Conservation (phyloP, 1,140 invertebrate genomes). For the Ectropis grisescens region DNA sequence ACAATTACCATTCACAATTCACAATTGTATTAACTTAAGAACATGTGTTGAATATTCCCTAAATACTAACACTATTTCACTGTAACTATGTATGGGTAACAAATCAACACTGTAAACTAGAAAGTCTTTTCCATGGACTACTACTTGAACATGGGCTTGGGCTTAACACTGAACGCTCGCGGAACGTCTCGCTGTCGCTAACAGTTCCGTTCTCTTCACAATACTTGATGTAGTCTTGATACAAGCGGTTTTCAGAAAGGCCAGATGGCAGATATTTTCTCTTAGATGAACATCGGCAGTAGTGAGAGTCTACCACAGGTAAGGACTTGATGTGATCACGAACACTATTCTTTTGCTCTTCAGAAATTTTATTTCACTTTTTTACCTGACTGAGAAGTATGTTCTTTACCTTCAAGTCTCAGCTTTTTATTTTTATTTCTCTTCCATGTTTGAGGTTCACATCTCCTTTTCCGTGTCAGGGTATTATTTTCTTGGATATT, state of each 20-base stretch:
- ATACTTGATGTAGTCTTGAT: not conserved
- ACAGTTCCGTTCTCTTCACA: not conserved
- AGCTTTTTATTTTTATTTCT: not conserved
- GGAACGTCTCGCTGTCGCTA: too few species aligned
- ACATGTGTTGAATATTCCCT: too few species aligned
- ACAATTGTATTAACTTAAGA: too few species aligned
- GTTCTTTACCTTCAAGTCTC: not conserved
- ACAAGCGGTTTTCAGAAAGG: not conserved
- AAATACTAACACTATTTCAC: too few species aligned
- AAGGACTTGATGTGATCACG: not conserved
- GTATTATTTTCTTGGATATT: too few species aligned
- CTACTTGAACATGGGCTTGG: too few species aligned
- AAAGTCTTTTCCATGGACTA: too few species aligned
- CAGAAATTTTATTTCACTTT: constrained; percentile 3
- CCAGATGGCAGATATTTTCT: not conserved
- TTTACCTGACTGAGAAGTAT: not conserved
- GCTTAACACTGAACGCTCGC: too few species aligned
- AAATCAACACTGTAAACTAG: too few species aligned
- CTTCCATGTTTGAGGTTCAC: not conserved
- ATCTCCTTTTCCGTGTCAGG: not conserved
- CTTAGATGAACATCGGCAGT: not conserved
- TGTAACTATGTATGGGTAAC: too few species aligned
- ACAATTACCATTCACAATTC: too few species aligned
- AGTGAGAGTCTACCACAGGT: not conserved
- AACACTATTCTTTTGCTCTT: not conserved